phyloP scores from a whole-genome alignment of 2,888 invertebrate species.

The Zygogramma bicolorata region DNA sequence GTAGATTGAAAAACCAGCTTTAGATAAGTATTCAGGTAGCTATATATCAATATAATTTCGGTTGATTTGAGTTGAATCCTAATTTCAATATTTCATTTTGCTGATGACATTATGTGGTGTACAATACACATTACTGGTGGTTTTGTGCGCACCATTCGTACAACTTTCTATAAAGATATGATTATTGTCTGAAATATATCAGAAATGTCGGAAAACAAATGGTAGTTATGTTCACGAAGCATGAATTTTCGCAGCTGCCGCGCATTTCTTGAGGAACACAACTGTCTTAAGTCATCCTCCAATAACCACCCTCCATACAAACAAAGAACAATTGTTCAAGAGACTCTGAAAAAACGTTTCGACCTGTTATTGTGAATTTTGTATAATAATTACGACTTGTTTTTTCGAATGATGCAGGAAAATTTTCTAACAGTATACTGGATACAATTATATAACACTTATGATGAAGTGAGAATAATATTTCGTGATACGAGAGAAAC shows the following conservation, averaged over 20 bases:
- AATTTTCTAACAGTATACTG: not conserved
- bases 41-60: no score
- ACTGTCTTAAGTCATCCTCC: slow-evolving; percentile 64
- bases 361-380: slow-evolving; percentile 10
- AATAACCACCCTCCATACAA: slow-evolving; percentile 59
- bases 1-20: no score
- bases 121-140: not conserved
- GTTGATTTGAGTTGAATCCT: no score
- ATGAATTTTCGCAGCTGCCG: slow-evolving; percentile 60
- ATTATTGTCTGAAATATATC: slow-evolving; percentile 6
- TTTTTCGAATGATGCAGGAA: not conserved
- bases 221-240: slow-evolving; percentile 50
- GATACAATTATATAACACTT: no score
- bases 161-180: not conserved
- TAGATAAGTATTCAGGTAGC: no score
- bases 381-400: not conserved
- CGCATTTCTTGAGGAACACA: slow-evolving; percentile 55
- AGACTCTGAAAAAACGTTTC: slow-evolving; percentile 1
- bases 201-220: slow-evolving; percentile 25
- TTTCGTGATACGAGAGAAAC: no score
- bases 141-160: not conserved
- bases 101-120: not conserved
- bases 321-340: slow-evolving; percentile 9
- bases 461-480: no score
- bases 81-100: no score